Conservation (phyloP, 2,113 vertebrate species). For the Hippocampus barbouri region DNA sequence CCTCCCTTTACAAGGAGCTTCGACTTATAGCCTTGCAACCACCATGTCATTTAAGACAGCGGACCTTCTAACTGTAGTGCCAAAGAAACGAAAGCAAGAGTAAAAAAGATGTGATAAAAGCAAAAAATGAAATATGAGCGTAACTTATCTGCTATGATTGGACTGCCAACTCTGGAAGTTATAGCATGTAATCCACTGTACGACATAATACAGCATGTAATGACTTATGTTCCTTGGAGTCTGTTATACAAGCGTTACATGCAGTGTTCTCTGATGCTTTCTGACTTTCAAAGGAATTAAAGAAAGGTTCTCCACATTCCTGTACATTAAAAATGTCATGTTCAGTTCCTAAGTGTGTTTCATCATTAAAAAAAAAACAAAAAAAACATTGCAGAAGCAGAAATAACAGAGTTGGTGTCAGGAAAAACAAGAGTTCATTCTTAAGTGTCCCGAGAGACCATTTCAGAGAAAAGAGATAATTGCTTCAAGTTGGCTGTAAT, state of each 20-base stretch:
- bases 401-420: constrained; percentile 45
- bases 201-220: constrained; percentile 17
- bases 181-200: constrained; percentile 24
- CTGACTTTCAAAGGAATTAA: constrained; percentile 15
- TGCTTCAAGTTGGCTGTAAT: constrained; percentile 57
- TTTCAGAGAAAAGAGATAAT: constrained; percentile 53
- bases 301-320: constrained; percentile 15
- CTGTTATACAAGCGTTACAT: background rate
- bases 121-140: constrained; percentile 37
- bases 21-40: constrained; percentile 46
- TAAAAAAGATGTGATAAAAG: constrained; percentile 25
- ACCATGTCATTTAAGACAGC: constrained; percentile 50
- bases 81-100: constrained; percentile 3
- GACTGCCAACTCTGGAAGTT: constrained; percentile 22
- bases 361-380: constrained; percentile 12
- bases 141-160: constrained; percentile 43
- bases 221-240: constrained; percentile 21
- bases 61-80: constrained; percentile 38
- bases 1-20: constrained; percentile 41
- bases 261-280: background rate
- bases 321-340: constrained; percentile 25
- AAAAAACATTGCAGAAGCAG: constrained; percentile 32
- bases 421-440: constrained; percentile 48
- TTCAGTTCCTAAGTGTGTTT: constrained; percentile 29
- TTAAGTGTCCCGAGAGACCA: constrained; percentile 40